Conservation (phyloP, 2,797 vertebrate species). For the Onychomys leucogaster region DNA sequence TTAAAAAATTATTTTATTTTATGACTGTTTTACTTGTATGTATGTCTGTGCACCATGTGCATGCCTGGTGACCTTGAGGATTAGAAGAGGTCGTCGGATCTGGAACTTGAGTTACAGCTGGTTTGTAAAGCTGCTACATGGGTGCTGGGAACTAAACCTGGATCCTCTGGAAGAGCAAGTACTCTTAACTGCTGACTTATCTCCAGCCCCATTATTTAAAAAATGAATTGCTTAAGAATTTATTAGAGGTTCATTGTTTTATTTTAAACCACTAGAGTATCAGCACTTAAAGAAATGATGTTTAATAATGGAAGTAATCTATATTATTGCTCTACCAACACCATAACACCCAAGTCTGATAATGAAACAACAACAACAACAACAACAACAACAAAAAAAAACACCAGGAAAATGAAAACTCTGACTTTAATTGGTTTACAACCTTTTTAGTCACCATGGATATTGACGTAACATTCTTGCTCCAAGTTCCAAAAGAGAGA, state of each 20-base stretch:
- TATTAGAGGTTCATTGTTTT: neutral
- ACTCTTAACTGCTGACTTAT: neutral
- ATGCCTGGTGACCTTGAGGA: neutral
- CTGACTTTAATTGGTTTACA: neutral
- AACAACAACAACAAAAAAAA: too few species aligned
- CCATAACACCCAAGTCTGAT: neutral
- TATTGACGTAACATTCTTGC: neutral
- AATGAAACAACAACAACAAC: too few species aligned
- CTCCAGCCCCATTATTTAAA: neutral
- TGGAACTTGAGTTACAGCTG: neutral
- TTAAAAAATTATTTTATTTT: neutral
- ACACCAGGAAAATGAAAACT: neutral
- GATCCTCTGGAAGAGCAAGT: neutral
- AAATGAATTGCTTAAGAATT: conserved; percentile 18
- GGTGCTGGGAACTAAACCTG: neutral
- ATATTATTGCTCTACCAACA: neutral
- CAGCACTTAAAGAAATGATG: conserved; percentile 28
- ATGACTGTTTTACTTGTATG: neutral
- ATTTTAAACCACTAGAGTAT: neutral
- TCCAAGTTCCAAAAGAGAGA: neutral
- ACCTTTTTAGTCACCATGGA: neutral
- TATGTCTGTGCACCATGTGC: neutral
- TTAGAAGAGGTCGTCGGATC: neutral
- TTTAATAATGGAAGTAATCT: neutral
- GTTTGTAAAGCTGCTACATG: neutral